These are phyloP conservation scores for Chinchilla lanigera DNA, from an alignment of 2,113 vertebrate genomes.

Conservation along the genomic window DNA sequence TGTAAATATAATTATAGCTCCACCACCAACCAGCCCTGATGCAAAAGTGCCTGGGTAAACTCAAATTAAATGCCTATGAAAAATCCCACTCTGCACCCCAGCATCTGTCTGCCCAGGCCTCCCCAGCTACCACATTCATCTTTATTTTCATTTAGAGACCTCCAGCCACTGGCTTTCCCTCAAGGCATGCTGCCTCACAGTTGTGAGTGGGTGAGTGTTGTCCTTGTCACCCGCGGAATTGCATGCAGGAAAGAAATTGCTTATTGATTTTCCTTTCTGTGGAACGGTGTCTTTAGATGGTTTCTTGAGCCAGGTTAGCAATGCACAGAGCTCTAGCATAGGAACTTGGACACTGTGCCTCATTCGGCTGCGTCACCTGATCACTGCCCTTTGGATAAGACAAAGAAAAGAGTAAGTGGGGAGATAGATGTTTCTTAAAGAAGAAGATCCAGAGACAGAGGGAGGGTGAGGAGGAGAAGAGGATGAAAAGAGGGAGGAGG, in stretches of 20 bases:
- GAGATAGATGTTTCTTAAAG: neutral
- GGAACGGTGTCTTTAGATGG: slow-evolving; percentile 71
- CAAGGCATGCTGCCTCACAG: neutral
- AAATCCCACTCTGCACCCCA: neutral
- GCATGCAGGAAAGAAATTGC: slow-evolving; percentile 82
- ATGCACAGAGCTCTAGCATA: slow-evolving; percentile 5
- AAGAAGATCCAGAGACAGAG: neutral
- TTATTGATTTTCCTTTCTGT: slow-evolving; percentile 83
- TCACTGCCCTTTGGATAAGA: neutral
- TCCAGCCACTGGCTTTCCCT: neutral
- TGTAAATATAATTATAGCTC: slow-evolving; percentile 48
- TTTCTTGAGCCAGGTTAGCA: slow-evolving; percentile 66
- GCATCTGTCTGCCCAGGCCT: neutral
- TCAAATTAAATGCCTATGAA: slow-evolving; percentile 57
- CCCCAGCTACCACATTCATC: slow-evolving; percentile 38
- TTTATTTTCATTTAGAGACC: neutral
- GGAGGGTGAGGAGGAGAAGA: neutral
- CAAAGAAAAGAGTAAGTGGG: neutral
- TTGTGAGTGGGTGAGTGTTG: neutral
- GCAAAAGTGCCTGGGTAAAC: neutral
- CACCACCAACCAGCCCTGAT: neutral
- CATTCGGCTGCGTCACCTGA: neutral
- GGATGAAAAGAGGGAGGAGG: neutral
- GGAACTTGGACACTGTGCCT: neutral
- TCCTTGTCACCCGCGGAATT: slow-evolving; percentile 66